Percentiles rank a stretch among this genome's conserved stretches.
Evolutionary conservation across 2,797 vertebrate species (phyloP).

Genomic region (Manis pentadactyla): DNA sequence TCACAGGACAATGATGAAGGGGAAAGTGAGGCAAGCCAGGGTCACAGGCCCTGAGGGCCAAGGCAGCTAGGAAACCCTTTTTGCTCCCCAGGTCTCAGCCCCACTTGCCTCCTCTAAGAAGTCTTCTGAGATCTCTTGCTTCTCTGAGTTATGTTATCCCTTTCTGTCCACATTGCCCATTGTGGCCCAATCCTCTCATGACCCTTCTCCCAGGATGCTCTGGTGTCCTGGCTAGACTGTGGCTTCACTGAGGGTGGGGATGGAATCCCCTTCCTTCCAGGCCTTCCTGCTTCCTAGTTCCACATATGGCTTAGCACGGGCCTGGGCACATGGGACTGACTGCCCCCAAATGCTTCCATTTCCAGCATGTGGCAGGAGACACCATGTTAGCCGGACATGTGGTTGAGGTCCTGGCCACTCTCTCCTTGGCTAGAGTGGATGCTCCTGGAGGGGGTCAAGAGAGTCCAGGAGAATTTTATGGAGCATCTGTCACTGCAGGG

Average conservation of each 20-base stretch:
- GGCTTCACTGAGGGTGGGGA: neutral
- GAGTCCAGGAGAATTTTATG: neutral
- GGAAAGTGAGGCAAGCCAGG: neutral
- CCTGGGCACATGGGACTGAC: neutral
- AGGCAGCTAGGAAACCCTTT: neutral
- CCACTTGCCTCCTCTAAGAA: neutral
- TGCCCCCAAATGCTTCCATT: too few relatives aligned
- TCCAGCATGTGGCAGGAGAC: neutral
- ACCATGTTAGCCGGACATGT: rapidly evolving
- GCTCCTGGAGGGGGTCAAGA: rapidly evolving
- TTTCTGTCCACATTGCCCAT: neutral
- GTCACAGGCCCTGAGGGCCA: neutral
- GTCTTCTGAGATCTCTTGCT: neutral
- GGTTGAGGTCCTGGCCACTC: neutral
- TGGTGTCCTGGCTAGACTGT: neutral
- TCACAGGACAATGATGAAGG: neutral
- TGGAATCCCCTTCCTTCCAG: neutral
- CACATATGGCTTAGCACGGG: neutral
- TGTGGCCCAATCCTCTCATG: neutral
- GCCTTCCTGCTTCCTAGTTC: neutral
- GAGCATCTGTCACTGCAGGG: too few relatives aligned
- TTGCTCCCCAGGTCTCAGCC: neutral
- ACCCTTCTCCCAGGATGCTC: neutral
- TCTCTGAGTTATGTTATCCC: neutral
- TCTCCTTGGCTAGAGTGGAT: too few relatives aligned